phyloP scores from a whole-genome alignment of 1,140 invertebrate genomes.

The Epicauta chinensis region DNA sequence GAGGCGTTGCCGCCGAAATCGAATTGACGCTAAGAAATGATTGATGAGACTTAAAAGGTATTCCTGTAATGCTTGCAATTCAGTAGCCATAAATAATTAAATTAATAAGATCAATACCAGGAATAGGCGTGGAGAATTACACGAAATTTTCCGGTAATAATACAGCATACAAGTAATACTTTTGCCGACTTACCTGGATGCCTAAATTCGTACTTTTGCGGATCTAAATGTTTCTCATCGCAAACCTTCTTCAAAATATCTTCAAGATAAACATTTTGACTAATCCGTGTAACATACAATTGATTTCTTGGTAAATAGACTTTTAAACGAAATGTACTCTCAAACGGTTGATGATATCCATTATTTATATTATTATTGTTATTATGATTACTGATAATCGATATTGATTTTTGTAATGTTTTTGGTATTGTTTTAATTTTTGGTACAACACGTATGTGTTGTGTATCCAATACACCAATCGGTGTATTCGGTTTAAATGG shows the following conservation, averaged over 20 bases:
- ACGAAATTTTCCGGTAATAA: too few relatives aligned
- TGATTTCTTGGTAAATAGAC: constrained; percentile 82
- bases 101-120: too few relatives aligned
- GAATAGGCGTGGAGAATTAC: too few relatives aligned
- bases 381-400: constrained; percentile 3
- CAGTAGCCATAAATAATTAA: too few relatives aligned
- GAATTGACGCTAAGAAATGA: too few relatives aligned
- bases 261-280: constrained; percentile 57
- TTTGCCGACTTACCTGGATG: constrained; percentile 70
- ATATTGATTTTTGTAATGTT: constrained; percentile 20
- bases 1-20: too few relatives aligned
- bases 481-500: constrained; percentile 74
- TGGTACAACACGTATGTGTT: constrained; percentile 43
- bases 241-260: constrained; percentile 69
- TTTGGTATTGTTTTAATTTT: constrained; percentile 34
- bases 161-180: too few relatives aligned
- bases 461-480: constrained; percentile 59
- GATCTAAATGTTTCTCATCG: constrained; percentile 72
- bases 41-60: too few relatives aligned
- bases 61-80: too few relatives aligned
- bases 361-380: too few relatives aligned
- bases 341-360: constrained; percentile 54
- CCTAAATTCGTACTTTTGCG: constrained; percentile 67
- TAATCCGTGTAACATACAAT: constrained; percentile 67
- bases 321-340: constrained; percentile 68